Percentiles rank a stretch among this genome's conserved stretches.
phyloP scores from a whole-genome alignment of 2,888 invertebrate genomes.

The Masnerella sp. region DNA sequence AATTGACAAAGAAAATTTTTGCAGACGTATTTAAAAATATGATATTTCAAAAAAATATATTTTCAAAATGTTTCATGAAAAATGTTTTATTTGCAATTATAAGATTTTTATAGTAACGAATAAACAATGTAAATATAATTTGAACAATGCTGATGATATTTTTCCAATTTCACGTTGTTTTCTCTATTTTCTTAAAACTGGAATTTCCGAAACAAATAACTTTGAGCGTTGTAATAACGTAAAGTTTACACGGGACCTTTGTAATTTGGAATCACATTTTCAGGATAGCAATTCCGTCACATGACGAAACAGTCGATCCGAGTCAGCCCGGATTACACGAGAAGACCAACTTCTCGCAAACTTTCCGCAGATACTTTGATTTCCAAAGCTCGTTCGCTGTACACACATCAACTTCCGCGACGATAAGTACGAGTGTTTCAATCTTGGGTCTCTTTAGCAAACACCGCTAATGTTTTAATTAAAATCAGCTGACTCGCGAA shows the following conservation, averaged over 20 bases:
- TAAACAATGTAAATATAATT: too few species aligned
- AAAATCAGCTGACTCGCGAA: constrained; percentile 1
- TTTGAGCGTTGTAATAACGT: constrained; percentile 1
- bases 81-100: too few species aligned
- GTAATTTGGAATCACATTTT: constrained; percentile 1
- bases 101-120: too few species aligned
- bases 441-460: constrained; percentile 7
- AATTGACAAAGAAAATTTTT: too few species aligned
- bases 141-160: too few species aligned
- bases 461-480: constrained; percentile 18
- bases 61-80: too few species aligned
- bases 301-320: constrained; percentile 17
- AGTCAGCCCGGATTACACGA: constrained; percentile 3
- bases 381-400: constrained; percentile 20
- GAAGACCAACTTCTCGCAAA: constrained; percentile 16
- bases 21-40: too few species aligned
- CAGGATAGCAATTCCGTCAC: constrained; percentile 2
- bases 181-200: too few species aligned
- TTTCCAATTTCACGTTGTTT: too few species aligned
- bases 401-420: constrained; percentile 10
- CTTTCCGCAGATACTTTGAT: constrained; percentile 19
- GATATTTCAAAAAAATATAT: too few species aligned
- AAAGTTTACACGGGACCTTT: constrained; percentile 7
- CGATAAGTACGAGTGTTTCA: constrained; percentile 26
- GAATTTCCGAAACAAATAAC: background rate